Conservation (phyloP, 1,140 invertebrate genomes). For the Drosophila punjabiensis region DNA sequence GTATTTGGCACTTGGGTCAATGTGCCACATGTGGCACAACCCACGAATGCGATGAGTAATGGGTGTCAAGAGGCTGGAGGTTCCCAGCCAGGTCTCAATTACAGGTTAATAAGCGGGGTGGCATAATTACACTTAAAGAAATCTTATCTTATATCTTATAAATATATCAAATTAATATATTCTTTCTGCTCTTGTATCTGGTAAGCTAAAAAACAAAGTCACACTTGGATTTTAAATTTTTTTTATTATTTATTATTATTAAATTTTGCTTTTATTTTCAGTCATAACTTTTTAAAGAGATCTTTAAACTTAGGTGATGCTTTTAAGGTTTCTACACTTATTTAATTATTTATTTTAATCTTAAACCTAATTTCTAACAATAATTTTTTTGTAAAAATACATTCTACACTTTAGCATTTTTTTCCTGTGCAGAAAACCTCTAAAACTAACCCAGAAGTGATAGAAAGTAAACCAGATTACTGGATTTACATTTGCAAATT, state of each 20-base stretch:
- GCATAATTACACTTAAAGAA: background rate
- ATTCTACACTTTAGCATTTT: background rate
- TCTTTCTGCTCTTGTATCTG: too few relatives aligned
- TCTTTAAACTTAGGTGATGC: too few relatives aligned
- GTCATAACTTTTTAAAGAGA: too few relatives aligned
- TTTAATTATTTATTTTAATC: too few relatives aligned
- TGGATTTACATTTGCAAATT: constrained; percentile 39
- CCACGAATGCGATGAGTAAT: constrained; percentile 26
- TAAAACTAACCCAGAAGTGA: background rate
- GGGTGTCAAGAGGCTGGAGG: constrained; percentile 22
- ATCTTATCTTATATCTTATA: background rate
- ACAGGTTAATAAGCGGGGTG: constrained; percentile 9
- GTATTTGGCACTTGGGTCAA: constrained; percentile 62
- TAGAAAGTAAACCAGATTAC: constrained; percentile 31
- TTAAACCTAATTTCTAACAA: too few relatives aligned
- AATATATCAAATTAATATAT: too few relatives aligned
- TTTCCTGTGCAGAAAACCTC: background rate
- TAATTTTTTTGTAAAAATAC: background rate
- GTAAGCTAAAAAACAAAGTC: too few relatives aligned
- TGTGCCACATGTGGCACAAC: constrained; percentile 51
- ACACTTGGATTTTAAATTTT: too few relatives aligned
- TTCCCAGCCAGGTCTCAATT: constrained; percentile 20
- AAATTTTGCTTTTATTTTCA: too few relatives aligned
- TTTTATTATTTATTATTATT: too few relatives aligned
- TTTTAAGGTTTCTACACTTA: too few relatives aligned